Base-by-base conservation (phyloP, 1,140 invertebrate species). In the Stegodyphus mimosarum region DNA sequence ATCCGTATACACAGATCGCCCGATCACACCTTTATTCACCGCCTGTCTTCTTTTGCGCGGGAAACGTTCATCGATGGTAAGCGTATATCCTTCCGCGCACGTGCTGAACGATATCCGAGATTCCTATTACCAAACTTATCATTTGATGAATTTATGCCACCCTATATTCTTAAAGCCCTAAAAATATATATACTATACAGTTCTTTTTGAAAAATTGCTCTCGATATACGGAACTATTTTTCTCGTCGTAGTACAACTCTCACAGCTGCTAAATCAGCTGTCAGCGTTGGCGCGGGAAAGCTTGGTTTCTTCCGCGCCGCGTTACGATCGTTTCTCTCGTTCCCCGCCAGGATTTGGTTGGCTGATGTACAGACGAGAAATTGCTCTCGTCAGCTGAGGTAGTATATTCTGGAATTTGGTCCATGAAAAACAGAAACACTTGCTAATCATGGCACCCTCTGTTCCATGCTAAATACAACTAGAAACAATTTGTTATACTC, bases 1-100 rank as follows among this genome's bases (percentile, higher is more conserved):
- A 69, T 52, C 48, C 64, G 49, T 33, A 67, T 17, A 10, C 50
- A 66, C 52, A 74, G 69, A 69, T 70, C 10, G 49, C 49, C 17
- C 66, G 18, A 52, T 55, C 71, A 80, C 86, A 87, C 78, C 86
- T 81, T 83, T 64, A 87, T 87, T 87, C 86, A 87, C 75, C 17
- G 73, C 74, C 13, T 69, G 69, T 55, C 64, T 64, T 51, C 80
- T 76, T 84, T 84, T 84, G 86, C 81, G 86, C 86, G 86, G 86
- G 86, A 87, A 87, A 87, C 69, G 66, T 52, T 71, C 80, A 55
- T 18, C 49, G 33, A 52, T 53, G 67, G n/a, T 49, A 15, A 18
- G 50, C 51, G 15, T 33, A 18, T 63, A 66, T 77, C 18, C 67
- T 15, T 87, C 74, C 86, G 79, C 86, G 83, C 83, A 86, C 83